Evolutionary conservation across 2,888 invertebrate genomes (phyloP).

Genomic region (Odontocolon sp.): DNA sequence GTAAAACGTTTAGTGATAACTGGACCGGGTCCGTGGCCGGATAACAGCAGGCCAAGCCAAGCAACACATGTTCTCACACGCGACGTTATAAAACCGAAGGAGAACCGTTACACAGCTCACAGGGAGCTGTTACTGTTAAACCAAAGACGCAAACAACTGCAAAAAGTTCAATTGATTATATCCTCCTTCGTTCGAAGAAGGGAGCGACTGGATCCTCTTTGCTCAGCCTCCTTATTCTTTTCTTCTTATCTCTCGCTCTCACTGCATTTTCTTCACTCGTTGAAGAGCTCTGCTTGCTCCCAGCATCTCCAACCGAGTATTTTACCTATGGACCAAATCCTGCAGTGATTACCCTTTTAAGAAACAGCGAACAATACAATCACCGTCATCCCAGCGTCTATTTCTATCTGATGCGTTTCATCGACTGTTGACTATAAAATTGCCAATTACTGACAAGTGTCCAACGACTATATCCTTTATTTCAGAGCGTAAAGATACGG

Average conservation of each 20-base stretch:
- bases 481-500: too few species aligned
- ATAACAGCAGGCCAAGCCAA: slow-evolving; percentile 30
- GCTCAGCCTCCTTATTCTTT: background rate
- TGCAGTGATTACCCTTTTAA: too few species aligned
- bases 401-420: too few species aligned
- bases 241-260: background rate
- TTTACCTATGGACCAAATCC: too few species aligned
- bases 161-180: slow-evolving; percentile 70
- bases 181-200: slow-evolving; percentile 53
- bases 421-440: too few species aligned
- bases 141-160: slow-evolving; percentile 54
- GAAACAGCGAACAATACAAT: too few species aligned
- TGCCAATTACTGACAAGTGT: too few species aligned
- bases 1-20: slow-evolving; percentile 64
- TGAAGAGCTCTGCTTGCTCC: too few species aligned
- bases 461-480: too few species aligned
- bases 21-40: slow-evolving; percentile 54
- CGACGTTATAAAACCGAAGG: slow-evolving; percentile 66
- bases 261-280: background rate
- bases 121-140: slow-evolving; percentile 66
- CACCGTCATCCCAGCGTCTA: too few species aligned
- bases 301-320: too few species aligned
- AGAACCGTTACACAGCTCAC: slow-evolving; percentile 65
- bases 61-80: slow-evolving; percentile 65
- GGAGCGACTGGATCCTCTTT: background rate